These are phyloP conservation scores for Mythimna lalbum DNA, from an alignment of 2,888 invertebrate species.

Conservation along the genomic window DNA sequence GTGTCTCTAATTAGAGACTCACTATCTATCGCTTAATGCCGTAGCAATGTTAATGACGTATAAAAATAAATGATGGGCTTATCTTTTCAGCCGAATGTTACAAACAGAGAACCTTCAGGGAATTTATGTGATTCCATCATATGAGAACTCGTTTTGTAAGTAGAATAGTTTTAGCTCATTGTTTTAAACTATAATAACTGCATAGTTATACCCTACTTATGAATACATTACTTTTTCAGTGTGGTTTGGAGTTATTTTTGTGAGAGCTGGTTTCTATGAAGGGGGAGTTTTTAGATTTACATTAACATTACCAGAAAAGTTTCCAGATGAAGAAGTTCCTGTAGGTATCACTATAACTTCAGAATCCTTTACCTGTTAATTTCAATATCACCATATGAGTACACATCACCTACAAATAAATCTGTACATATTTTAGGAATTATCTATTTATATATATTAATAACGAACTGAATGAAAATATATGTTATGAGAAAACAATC, in stretches of 20 bases:
- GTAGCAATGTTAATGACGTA: background rate
- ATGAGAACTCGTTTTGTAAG: constrained; percentile 95
- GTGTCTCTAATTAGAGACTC: too few species aligned
- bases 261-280: constrained; percentile 96
- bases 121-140: constrained; percentile 98
- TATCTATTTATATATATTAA: too few species aligned
- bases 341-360: constrained; percentile 88
- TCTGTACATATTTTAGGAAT: background rate
- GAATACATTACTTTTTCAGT: constrained; percentile 89
- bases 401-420: background rate
- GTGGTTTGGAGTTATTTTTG: constrained; percentile 98
- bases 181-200: background rate
- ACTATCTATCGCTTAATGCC: background rate
- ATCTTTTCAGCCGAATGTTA: constrained; percentile 94
- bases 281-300: constrained; percentile 98
- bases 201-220: background rate
- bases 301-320: constrained; percentile 95
- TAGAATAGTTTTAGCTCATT: constrained; percentile 59
- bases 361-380: background rate
- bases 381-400: background rate
- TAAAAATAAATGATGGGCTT: constrained; percentile 8
- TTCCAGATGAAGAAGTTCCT: constrained; percentile 96
- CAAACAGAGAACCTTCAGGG: constrained; percentile 96
- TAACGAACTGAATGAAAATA: too few species aligned
- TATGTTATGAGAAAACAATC: too few species aligned